A percentile compares a stretch with the other conserved stretches of the same genome.
Conservation (phyloP, 2,797 vertebrate species). For the Synaphobranchus kaupii region DNA sequence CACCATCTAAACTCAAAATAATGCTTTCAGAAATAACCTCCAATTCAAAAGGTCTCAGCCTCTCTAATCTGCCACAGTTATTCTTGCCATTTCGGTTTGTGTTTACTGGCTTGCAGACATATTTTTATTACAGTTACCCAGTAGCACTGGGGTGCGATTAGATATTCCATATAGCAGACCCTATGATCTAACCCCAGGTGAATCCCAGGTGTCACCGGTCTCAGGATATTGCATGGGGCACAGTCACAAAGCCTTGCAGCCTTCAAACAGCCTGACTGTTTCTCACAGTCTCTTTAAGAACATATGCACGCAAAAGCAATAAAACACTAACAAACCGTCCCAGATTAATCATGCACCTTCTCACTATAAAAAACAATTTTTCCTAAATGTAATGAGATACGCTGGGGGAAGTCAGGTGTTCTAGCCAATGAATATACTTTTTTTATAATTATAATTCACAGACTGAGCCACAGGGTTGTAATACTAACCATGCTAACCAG, state of each 20-base stretch:
- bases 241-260: not conserved
- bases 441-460: not conserved
- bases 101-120: constrained; percentile 55
- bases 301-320: not conserved
- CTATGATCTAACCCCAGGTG: constrained; percentile 7
- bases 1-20: not conserved
- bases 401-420: not conserved
- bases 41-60: constrained; percentile 14
- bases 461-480: not conserved
- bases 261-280: not conserved
- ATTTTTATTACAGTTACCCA: constrained; percentile 61
- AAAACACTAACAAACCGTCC: not conserved
- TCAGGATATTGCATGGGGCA: not conserved
- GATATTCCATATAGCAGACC: constrained; percentile 44
- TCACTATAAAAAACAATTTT: not conserved
- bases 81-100: constrained; percentile 34
- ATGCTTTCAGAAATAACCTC: constrained; percentile 21
- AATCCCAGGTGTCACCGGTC: not conserved
- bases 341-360: not conserved
- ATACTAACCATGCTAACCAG: not conserved
- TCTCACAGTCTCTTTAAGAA: not conserved
- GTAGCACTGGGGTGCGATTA: constrained; percentile 37
- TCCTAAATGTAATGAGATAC: too few species aligned
- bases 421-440: not conserved
- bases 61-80: constrained; percentile 28